A percentile compares a stretch with the other conserved stretches of the same genome.
Evolutionary conservation across 2,888 invertebrate species (phyloP).

Genomic region (Drosophila fungiperda): DNA sequence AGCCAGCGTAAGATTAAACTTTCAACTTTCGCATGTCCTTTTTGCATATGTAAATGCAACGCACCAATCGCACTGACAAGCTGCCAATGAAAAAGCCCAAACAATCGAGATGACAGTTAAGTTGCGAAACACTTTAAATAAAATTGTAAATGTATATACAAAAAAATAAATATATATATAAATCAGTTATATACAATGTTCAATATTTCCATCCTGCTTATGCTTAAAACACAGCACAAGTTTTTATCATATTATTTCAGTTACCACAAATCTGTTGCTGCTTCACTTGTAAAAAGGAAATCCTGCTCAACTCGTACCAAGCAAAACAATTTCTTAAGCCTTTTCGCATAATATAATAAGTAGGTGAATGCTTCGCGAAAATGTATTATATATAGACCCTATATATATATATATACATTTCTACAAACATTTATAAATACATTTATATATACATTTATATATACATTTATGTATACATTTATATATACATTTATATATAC

Average conservation of each 20-base stretch:
- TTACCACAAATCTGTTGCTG: neutral
- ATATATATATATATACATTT: neutral
- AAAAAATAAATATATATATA: neutral
- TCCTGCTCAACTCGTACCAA: neutral
- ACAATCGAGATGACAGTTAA: neutral
- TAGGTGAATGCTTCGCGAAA: neutral
- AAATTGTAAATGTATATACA: neutral
- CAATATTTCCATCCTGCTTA: neutral
- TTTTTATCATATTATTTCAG: neutral
- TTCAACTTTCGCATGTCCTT: slow-evolving; percentile 34
- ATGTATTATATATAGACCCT: neutral
- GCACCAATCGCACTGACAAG: neutral
- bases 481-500: neutral
- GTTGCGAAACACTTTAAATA: neutral
- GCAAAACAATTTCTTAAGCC: neutral
- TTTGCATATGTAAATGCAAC: slow-evolving; percentile 2
- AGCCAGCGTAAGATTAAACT: slow-evolving; percentile 15
- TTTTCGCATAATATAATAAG: neutral
- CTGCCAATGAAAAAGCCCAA: neutral
- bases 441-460: no score
- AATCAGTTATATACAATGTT: no score
- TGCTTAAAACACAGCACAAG: neutral
- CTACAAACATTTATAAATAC: no score
- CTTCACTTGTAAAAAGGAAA: neutral
- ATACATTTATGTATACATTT: no score